Base-by-base conservation (phyloP, 2,113 vertebrate genomes). In the Bubo blakistoni region DNA sequence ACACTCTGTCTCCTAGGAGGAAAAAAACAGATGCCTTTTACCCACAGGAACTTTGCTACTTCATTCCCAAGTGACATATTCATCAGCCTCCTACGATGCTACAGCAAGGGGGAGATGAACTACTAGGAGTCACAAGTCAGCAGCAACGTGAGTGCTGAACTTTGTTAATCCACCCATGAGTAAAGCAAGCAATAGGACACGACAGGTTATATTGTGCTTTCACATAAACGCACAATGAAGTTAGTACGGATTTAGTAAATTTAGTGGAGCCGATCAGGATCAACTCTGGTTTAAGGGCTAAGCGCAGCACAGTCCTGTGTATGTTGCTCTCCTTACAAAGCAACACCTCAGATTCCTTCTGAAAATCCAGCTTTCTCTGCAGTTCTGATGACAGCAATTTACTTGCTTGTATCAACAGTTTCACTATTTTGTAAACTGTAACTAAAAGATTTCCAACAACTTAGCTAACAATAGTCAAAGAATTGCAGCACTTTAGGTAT, bases 251-350 rank as follows among this genome's bases (percentile, higher is more conserved):
- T 51, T 36, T 51, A 46, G 27, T n/a, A 40, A 46, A 26, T 32
- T 58, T 6, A n/a, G 24, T 25, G 9, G 32, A 77, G 26, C 17
- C 42, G 26, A 42, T 49, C 0, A 0, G 76, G 40, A 86, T 17
- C 3, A 0, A 44, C 29, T 38, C 26, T 7, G 21, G 32, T 27
- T 2, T 32, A 51, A 70, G 11, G 14, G 47, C 42, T 36, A 15
- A 90, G 12, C 7, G 36, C 49, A 83, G 36, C 8, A 17, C 0
- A 2, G 44, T 58, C 21, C 16, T 3, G 2, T 11, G 20, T 14
- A 18, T 55, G 11, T 9, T 40, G 26, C n/a, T 71, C 11, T 57
- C 14, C 40, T 74, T 79, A 16, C 7, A 95, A 81, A 74, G 29
- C 30, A 79, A 32, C 36, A 67, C 3, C 27, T 71, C 36, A 13